Base-by-base conservation (phyloP, 2,888 invertebrate genomes). In the Andrena bucephala region DNA sequence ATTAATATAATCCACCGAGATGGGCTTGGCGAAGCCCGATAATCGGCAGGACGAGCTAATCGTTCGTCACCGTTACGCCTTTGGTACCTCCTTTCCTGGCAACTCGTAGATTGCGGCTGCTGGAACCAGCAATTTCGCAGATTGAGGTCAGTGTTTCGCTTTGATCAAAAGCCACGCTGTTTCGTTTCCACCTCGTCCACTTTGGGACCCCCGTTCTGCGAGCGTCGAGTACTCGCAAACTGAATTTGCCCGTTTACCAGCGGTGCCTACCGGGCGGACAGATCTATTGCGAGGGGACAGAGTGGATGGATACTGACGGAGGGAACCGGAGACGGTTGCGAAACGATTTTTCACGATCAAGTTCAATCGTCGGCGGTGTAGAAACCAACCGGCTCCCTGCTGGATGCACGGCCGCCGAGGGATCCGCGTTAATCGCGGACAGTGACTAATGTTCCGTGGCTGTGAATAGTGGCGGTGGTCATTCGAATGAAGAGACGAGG, bases 371-470 rank as follows among this genome's bases (percentile, higher is more conserved):
- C 24, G 65, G 36, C 54, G 70, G 16, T 63, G 69, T 65, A 82
- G 69, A 63, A 66, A 69, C 77, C 72, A 67, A 27, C 60, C 68
- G 68, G 60, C 33, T 60, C 69, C 50, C 67, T 24, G 33, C 33
- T 72, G 75, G 65, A 73, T 66, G 33, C 77, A 67, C 57, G 80
- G 59, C 66, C 75, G 73, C 69, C 70, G 85, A 85, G 89, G 89
- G 87, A 89, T 83, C 85, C 77, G 74, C 87, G 88, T 88, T 88
- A 88, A 88, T 88, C 87, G 85, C 62, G 77, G 87, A 84, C 88
- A 87, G 88, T 88, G 88, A 88, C 79, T 88, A 88, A 88, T 88
- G 87, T 79, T 52, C 77, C 80, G 48, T 82, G 76, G 65, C 68
- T 67, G 81, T 77, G 85, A 84, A 59, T 62, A 67, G 73, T 76